phyloP scores from a whole-genome alignment of 2,113 vertebrate species.

The Pelodiscus sinensis region DNA sequence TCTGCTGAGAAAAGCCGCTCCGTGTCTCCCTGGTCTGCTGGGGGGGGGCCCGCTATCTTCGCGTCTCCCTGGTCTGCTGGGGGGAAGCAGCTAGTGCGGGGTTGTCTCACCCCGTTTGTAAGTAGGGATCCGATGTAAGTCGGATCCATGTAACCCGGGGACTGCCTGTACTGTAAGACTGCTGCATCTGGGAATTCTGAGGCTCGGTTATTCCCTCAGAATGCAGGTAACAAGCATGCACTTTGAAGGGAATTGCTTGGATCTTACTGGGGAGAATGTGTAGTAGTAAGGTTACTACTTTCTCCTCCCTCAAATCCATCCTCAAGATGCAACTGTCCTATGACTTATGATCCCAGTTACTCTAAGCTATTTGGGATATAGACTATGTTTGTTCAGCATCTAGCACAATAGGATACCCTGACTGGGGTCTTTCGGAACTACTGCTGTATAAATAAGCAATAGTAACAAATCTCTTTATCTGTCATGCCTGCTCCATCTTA shows the following conservation, averaged over 20 bases:
- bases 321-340: not conserved
- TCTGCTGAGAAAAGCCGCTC: no score
- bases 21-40: no score
- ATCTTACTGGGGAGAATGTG: not conserved
- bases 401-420: conserved; percentile 45
- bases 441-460: not conserved
- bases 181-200: accelerated
- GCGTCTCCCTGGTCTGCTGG: no score
- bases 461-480: not conserved
- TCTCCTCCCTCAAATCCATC: not conserved
- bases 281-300: not conserved
- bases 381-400: not conserved
- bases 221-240: not conserved
- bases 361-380: not conserved
- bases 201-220: not conserved
- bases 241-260: not conserved
- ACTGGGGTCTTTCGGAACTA: conserved; percentile 7
- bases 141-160: no score
- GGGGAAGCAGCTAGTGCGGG: no score
- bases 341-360: not conserved
- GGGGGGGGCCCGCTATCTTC: no score
- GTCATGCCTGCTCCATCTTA: conserved; percentile 9
- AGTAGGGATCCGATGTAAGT: no score
- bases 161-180: no score
- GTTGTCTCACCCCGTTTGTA: no score